These are phyloP conservation scores for Eulemur rubriventer DNA, from an alignment of 2,797 vertebrate genomes.

Conservation along the genomic window DNA sequence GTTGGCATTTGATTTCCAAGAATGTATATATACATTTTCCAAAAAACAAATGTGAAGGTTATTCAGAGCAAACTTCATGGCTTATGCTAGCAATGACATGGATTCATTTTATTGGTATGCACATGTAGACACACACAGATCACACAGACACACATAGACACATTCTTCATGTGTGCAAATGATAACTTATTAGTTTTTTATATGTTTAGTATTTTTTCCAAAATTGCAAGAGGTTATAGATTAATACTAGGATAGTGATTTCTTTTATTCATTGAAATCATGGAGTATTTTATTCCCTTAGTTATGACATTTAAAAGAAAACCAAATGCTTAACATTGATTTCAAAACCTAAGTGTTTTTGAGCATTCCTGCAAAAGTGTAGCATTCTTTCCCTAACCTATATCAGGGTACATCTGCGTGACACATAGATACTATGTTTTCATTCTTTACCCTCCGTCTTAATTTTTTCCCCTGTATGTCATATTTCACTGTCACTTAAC, in stretches of 20 bases:
- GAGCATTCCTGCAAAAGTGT: not conserved
- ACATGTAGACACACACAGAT: not conserved
- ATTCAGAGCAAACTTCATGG: conserved; percentile 29
- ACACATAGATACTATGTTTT: not conserved
- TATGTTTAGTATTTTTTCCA: not conserved
- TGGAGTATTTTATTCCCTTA: not conserved
- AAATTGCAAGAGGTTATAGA: not conserved
- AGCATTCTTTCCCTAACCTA: not conserved
- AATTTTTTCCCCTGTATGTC: not conserved
- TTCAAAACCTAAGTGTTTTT: not conserved
- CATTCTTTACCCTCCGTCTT: conserved; percentile 1
- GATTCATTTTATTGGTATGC: conserved; percentile 1
- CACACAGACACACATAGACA: not conserved
- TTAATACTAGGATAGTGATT: not conserved
- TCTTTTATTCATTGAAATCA: conserved; percentile 18
- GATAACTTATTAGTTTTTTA: not conserved
- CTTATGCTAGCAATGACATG: not conserved
- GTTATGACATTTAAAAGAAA: conserved; percentile 37
- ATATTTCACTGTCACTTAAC: not conserved
- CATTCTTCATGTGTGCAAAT: not conserved
- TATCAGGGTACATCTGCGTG: not conserved
- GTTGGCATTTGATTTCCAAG: conserved; percentile 37
- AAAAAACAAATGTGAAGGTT: conserved; percentile 16
- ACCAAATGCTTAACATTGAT: not conserved
- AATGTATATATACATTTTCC: conserved; percentile 17